A percentile compares a stretch with the other conserved stretches of the same genome.
Evolutionary conservation across 30 jellyfish, hydroid and myxozoan species (phyloP).

Genomic region (Mastigias papua): DNA sequence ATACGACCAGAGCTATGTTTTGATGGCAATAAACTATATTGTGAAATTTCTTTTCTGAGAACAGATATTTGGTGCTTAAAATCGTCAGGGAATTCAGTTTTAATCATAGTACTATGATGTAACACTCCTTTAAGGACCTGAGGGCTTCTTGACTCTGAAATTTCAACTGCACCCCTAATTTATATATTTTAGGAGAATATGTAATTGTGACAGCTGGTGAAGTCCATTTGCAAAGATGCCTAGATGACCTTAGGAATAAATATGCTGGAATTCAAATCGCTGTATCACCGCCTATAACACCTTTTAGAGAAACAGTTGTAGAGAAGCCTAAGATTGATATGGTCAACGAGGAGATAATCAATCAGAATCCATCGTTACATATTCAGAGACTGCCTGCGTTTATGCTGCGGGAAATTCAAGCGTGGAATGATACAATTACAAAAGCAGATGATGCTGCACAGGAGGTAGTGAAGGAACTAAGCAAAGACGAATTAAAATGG

Average conservation of each 20-base stretch:
- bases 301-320: slow-evolving; percentile 96
- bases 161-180: no score
- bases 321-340: slow-evolving; percentile 95
- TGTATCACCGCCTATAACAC: slow-evolving; percentile 98
- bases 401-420: slow-evolving; percentile 95
- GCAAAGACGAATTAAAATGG: slow-evolving; percentile 49
- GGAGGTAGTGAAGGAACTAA: slow-evolving; percentile 6
- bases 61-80: no score
- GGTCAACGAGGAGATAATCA: slow-evolving; percentile 96
- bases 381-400: slow-evolving; percentile 96
- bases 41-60: no score
- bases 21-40: no score
- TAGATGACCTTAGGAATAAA: slow-evolving; percentile 87
- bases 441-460: slow-evolving; percentile 57
- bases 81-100: no score
- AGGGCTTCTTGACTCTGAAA: no score
- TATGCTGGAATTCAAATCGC: slow-evolving; percentile 87
- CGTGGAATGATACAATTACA: slow-evolving; percentile 85
- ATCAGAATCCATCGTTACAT: slow-evolving; percentile 59
- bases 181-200: slow-evolving; percentile 84
- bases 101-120: no score
- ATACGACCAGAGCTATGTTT: no score
- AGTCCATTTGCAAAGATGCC: slow-evolving; percentile 93
- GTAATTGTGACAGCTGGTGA: slow-evolving; percentile 99
- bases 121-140: no score